Percentiles rank a stretch among this genome's conserved stretches.
phyloP scores from a whole-genome alignment of 2,888 invertebrate species.

The Bugula neritina region DNA sequence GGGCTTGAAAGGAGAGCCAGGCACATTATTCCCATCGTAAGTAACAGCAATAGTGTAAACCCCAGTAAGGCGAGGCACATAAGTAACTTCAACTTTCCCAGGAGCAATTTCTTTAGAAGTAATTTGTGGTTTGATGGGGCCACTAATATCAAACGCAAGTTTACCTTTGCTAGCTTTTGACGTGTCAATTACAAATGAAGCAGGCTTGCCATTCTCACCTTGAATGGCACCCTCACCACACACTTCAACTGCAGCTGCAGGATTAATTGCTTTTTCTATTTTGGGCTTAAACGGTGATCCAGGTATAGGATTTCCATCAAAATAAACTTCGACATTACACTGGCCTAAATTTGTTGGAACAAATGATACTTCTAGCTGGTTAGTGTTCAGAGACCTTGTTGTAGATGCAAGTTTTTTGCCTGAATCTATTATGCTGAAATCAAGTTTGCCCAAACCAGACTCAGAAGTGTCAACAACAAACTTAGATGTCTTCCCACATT shows the following conservation, averaged over 20 bases:
- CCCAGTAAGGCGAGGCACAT: conserved; percentile 60
- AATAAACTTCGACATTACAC: conserved; percentile 51
- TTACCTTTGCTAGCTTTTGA: conserved; percentile 63
- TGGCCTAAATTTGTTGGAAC: conserved; percentile 49
- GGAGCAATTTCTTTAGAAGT: background rate
- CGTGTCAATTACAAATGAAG: conserved; percentile 64
- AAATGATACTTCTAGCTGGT: conserved; percentile 51
- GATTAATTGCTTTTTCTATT: background rate
- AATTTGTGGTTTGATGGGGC: conserved; percentile 1
- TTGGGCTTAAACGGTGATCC: conserved; percentile 45
- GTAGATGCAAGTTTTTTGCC: conserved; percentile 50
- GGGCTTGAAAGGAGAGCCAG: conserved; percentile 63
- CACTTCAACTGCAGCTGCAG: conserved; percentile 61
- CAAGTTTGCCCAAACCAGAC: conserved; percentile 60
- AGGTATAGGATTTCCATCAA: conserved; percentile 48
- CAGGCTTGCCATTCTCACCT: conserved; percentile 53
- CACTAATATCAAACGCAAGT: background rate
- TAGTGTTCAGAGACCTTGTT: conserved; percentile 50
- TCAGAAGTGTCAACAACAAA: conserved; percentile 77
- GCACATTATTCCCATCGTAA: conserved; percentile 76
- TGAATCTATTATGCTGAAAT: conserved; percentile 44
- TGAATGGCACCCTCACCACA: conserved; percentile 66
- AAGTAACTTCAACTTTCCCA: conserved; percentile 72
- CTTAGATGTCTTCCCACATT: conserved; percentile 68
- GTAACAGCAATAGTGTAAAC: conserved; percentile 77